These are phyloP conservation scores for Poecilia gillii DNA, from an alignment of 2,797 vertebrate species.

Conservation along the genomic window DNA sequence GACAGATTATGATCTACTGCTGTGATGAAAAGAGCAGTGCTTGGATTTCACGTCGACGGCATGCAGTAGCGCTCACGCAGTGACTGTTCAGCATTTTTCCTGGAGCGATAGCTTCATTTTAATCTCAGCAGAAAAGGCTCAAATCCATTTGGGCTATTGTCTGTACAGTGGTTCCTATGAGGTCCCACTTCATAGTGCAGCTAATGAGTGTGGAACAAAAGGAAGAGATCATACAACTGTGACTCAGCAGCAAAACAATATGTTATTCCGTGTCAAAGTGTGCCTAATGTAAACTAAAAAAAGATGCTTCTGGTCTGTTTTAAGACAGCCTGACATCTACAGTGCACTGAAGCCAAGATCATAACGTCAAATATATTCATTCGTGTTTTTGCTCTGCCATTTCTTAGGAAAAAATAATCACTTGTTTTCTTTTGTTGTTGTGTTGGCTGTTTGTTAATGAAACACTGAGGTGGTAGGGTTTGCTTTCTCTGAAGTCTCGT, in stretches of 20 bases:
- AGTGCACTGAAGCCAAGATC: not conserved
- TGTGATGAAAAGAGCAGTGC: slow-evolving; percentile 66
- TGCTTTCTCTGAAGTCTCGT: not conserved
- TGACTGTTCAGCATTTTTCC: slow-evolving; percentile 62
- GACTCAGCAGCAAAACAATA: not conserved
- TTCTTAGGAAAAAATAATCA: too few relatives aligned
- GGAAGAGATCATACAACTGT: not conserved
- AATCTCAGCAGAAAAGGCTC: slow-evolving; percentile 58
- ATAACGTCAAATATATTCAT: not conserved
- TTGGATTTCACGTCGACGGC: slow-evolving; percentile 63
- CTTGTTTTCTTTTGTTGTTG: not conserved
- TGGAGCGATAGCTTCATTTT: slow-evolving; percentile 55
- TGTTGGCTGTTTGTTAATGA: not conserved
- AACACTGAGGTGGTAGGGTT: too few relatives aligned
- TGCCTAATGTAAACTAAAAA: not conserved
- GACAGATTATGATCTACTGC: slow-evolving; percentile 66
- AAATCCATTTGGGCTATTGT: slow-evolving; percentile 53
- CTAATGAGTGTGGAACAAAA: slow-evolving; percentile 32
- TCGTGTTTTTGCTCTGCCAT: not conserved
- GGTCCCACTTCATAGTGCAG: slow-evolving; percentile 15
- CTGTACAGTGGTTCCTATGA: slow-evolving; percentile 25
- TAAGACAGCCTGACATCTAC: not conserved
- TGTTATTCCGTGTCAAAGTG: slow-evolving; percentile 1
- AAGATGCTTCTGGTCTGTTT: not conserved
- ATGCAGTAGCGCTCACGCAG: slow-evolving; percentile 49